Percentiles rank a stretch among this genome's conserved stretches.
Evolutionary conservation across 1,140 invertebrate genomes (phyloP).

Genomic region (Melipona quadrifasciata): DNA sequence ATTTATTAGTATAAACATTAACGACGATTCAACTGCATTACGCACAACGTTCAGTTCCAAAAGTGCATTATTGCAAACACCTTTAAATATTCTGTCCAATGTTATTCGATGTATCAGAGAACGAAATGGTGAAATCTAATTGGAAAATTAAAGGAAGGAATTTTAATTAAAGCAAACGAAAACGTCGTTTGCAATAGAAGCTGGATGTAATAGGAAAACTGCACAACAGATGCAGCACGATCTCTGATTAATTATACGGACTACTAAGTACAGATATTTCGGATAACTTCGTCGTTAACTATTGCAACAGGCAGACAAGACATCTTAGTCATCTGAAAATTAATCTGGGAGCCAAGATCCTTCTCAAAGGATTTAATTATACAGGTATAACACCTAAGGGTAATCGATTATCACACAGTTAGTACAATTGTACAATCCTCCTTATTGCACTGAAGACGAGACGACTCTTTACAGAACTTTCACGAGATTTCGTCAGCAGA

Average conservation of each 20-base stretch:
- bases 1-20: no score
- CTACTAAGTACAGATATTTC: constrained; percentile 1
- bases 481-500: rapidly evolving
- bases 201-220: not conserved
- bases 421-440: not conserved
- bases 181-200: no score
- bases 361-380: constrained; percentile 57
- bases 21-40: no score
- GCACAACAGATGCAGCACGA: not conserved
- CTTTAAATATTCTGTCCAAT: not conserved
- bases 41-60: no score
- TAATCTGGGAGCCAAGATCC: constrained; percentile 44
- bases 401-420: constrained; percentile 13
- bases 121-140: no score
- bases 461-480: not conserved
- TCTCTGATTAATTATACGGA: constrained; percentile 28
- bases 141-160: not conserved
- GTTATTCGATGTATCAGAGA: not conserved
- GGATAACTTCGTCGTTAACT: constrained; percentile 37
- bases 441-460: not conserved
- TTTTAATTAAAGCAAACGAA: not conserved
- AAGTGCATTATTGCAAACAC: not conserved
- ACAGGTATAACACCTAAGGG: constrained; percentile 17
- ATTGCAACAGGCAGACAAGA: not conserved
- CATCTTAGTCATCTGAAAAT: constrained; percentile 37